Evolutionary conservation across 2,888 invertebrate genomes (phyloP), one percentile per base, ranked within the genome.

Genomic region (Endomychus coccineus): DNA sequence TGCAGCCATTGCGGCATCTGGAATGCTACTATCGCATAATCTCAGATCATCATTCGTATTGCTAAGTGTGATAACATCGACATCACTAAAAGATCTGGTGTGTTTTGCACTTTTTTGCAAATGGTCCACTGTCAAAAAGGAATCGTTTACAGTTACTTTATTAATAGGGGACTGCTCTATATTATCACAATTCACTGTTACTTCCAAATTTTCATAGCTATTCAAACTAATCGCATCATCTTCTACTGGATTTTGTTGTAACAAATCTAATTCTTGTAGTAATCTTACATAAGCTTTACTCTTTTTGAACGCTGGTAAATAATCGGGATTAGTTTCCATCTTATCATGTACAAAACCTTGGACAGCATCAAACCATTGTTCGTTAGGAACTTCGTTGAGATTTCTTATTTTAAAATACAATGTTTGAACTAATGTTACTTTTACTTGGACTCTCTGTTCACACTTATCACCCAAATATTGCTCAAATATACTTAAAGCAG

Each of bases 351-450:
- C 74, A 34, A 74, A 75, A 42, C 74, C 70, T 64, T 89, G 84
- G 11, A 88, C 74, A 42, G 85, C 83, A 58, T 92, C 90, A 62
- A 94, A 94, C 75, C 90, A 87, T 2, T 73, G 69, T 39, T 85
- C 80, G 15, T 70, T 71, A 3, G 80, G 75, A 15, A 61, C 51
- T 55, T 82, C 81, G 34, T 72, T 76, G 16, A 65, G 44, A 42
- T 62, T 64, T 48, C 75, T 71, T 39, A 84, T 76, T 52, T 74
- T 71, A 16, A 71, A 67, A 19, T 77, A 60, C 30, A 85, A 66
- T 45, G 70, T 70, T 49, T 77, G 76, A 3, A 78, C 69, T 4
- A 80, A 57, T 5, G 62, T 57, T 34, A 78, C 75, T 44, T 81
- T 81, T 6, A 85, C 56, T 43, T 73, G 70, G 4, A 84, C 67